Base-by-base conservation (phyloP, 2,797 vertebrate genomes). In the Numenius phaeopus region DNA sequence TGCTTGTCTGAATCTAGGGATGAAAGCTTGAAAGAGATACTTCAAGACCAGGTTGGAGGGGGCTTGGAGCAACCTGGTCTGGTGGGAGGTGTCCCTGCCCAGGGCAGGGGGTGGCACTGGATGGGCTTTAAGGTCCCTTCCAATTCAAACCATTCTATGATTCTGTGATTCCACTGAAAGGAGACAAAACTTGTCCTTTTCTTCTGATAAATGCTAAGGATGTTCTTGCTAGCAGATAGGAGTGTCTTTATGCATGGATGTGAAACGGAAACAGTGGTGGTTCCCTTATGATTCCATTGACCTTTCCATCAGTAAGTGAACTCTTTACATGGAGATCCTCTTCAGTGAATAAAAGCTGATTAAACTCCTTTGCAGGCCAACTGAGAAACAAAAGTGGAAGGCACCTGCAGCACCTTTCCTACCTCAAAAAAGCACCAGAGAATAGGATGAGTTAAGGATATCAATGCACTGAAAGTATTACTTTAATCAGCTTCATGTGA, bases 311-410 rank as follows among this genome's bases (percentile, higher is more conserved):
- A 86, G 67, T 50, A 86, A 85, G 64, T 80, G 82, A 91, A 47
- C 52, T 67, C 47, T 72, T 83, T 37, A 88, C 39, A 80, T 47
- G 47, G 59, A 95, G 57, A 88, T 52, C 57, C 57, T 78, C 76
- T 93, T 88, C 59, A 88, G 72, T 93, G 77, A 90, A 83, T 93
- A 83, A 92, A 83, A 90, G 37, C 8, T 81, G 32, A 90, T 71
- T 78, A 83, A 90, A 92, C 4, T 83, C 46, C 22, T 85, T 85
- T 49, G 54, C 55, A 78, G 94, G 34, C 22, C 85, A 90, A 46
- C 15, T 32, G 19, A 73, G 83, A 91, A 95, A 88, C n/a, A 4
- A 39, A 90, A 71, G 42, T 18, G 73, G 34, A 86, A 88, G 40
- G 47, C 27, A 81, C 46, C 20, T 55, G 39, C 19, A 79, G 75